Conservation (phyloP, 2,113 vertebrate species). For the Hystrix brachyura region DNA sequence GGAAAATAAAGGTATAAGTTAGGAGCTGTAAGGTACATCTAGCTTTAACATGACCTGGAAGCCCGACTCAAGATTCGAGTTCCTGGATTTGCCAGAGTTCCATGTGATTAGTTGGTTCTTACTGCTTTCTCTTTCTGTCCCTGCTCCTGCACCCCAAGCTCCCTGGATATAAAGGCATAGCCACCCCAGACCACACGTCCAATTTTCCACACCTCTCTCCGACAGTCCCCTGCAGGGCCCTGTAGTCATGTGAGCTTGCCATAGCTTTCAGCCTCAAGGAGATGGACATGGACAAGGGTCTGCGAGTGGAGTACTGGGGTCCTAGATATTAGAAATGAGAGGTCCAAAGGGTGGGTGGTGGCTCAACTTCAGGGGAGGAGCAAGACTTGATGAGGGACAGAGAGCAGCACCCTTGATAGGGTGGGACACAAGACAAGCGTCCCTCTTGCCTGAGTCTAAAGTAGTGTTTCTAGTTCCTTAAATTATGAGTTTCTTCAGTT, state of each 20-base stretch:
- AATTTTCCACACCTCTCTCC: not conserved
- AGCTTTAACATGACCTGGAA: not conserved
- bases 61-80: not conserved
- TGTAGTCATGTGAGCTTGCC: not conserved
- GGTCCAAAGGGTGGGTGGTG: not conserved
- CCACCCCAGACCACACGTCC: not conserved
- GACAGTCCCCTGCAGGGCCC: not conserved
- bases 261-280: not conserved
- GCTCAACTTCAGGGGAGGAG: not conserved
- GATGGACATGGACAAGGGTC: not conserved
- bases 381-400: not conserved
- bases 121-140: not conserved
- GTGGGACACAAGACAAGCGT: not conserved
- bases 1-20: not conserved
- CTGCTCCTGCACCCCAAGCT: not conserved
- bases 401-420: not conserved
- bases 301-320: not conserved
- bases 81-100: not conserved
- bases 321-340: not conserved
- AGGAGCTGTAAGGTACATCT: not conserved
- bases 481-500: not conserved
- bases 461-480: not conserved
- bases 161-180: not conserved
- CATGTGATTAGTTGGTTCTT: not conserved
- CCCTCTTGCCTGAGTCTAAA: not conserved